phyloP scores from a whole-genome alignment of 1,140 invertebrate species.

The Diorhabda sublineata region DNA sequence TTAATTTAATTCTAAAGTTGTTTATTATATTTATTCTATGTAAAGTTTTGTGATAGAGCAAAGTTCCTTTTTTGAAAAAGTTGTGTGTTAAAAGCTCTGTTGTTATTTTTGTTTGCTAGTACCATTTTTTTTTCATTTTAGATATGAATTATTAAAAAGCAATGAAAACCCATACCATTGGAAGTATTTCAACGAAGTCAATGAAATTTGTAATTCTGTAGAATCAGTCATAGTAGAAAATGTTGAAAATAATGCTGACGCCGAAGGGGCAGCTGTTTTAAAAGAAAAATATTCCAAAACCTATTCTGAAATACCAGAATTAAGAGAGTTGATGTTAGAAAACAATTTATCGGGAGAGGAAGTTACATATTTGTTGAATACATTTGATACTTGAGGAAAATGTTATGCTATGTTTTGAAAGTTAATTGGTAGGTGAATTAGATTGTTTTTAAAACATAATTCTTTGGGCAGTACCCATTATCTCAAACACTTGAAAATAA shows the following conservation, averaged over 20 bases:
- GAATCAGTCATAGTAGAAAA: background rate
- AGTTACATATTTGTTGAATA: conserved; percentile 1
- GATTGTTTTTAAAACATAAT: background rate
- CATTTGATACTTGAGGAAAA: background rate
- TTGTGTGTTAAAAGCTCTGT: no score
- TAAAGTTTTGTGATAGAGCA: no score
- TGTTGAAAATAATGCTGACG: background rate
- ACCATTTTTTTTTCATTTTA: background rate
- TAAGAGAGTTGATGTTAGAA: conserved; percentile 1
- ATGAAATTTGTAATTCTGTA: background rate
- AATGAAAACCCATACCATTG: background rate
- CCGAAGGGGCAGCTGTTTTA: background rate
- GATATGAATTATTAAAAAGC: conserved; percentile 4
- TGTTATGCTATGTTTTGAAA: background rate
- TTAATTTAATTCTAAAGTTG: no score
- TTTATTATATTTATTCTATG: no score
- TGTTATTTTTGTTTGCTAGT: no score
- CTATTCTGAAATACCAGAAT: background rate
- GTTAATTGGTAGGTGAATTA: background rate
- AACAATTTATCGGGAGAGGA: conserved; percentile 5
- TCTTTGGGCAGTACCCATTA: background rate
- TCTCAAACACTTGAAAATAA: background rate
- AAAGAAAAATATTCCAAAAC: background rate
- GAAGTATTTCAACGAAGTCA: background rate
- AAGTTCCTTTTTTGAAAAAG: no score